Conservation (phyloP, 2,797 vertebrate species). For the Dipus sagitta region DNA sequence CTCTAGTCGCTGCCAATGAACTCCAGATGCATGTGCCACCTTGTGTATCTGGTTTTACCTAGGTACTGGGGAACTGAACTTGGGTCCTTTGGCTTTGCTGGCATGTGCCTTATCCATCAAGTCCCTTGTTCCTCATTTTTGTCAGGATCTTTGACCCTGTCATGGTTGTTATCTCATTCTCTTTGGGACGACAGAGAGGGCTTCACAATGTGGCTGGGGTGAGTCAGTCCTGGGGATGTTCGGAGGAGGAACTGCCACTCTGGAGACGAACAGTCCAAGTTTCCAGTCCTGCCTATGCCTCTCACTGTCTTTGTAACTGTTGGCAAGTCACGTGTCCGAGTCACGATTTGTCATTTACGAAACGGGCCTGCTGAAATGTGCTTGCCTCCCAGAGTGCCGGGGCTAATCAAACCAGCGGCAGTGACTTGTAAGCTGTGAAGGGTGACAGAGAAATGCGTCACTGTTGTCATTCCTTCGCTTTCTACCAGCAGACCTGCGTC, state of each 20-base stretch:
- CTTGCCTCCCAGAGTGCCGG: neutral
- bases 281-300: neutral
- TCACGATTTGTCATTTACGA: constrained; percentile 24
- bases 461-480: constrained; percentile 20
- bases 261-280: neutral
- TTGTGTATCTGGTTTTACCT: no score
- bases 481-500: constrained; percentile 37
- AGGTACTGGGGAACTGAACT: no score
- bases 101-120: no score
- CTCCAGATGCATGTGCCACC: no score
- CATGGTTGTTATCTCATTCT: neutral
- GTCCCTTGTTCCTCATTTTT: neutral
- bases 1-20: no score
- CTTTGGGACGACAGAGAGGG: neutral
- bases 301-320: neutral
- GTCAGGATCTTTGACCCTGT: neutral
- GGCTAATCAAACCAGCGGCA: constrained; percentile 35
- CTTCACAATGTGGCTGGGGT: neutral
- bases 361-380: neutral
- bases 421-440: constrained; percentile 34
- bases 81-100: no score
- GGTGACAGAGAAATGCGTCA: neutral
- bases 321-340: neutral
- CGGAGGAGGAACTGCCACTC: neutral
- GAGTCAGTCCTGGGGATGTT: neutral